phyloP scores from a whole-genome alignment of 2,113 vertebrate species.

The Gallinago undulata region DNA sequence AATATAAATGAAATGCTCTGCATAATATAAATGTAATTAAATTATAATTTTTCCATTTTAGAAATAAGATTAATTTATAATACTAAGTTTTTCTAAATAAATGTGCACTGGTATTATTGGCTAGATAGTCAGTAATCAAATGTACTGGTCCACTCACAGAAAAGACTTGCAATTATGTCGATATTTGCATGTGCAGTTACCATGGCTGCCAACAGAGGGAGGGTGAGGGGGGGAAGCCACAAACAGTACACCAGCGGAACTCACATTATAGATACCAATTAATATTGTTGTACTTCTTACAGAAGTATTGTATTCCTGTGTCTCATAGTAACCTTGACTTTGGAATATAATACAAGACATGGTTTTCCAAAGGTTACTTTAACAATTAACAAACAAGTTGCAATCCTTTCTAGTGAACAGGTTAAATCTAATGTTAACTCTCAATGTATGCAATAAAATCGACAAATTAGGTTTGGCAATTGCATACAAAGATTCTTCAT shows the following conservation, averaged over 20 bases:
- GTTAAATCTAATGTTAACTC: not conserved
- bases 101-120: rapidly evolving
- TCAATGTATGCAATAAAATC: not conserved
- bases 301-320: not conserved
- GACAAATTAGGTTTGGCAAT: not conserved
- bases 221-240: no score
- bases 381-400: not conserved
- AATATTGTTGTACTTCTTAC: not conserved
- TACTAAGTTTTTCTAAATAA: not conserved
- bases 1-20: not conserved
- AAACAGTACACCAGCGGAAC: not conserved
- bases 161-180: not conserved
- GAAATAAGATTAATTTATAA: not conserved
- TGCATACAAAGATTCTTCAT: not conserved
- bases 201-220: not conserved
- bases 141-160: not conserved
- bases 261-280: not conserved
- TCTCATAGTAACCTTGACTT: not conserved
- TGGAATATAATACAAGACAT: not conserved
- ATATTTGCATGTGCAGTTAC: not conserved
- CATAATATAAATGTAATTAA: not conserved
- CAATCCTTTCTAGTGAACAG: not conserved
- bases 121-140: not conserved
- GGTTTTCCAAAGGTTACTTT: not conserved
- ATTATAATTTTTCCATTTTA: not conserved